Conservation (phyloP, 2,888 invertebrate species). For the Rutpela maculata region DNA sequence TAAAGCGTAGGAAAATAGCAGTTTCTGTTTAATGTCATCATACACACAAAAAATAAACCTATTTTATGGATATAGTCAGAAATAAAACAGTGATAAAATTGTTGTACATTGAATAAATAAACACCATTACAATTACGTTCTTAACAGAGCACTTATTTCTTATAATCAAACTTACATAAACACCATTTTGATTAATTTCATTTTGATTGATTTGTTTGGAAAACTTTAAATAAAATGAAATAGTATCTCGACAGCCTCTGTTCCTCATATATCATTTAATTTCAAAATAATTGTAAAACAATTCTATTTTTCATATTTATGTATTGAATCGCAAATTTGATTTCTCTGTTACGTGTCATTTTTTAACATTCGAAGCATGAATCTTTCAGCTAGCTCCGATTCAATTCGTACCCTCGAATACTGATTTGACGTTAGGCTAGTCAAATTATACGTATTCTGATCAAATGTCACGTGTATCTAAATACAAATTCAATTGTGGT, state of each 20-base stretch:
- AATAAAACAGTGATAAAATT: conserved; percentile 48
- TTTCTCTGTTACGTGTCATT: neutral
- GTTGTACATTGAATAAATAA: conserved; percentile 41
- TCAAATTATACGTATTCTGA: no score
- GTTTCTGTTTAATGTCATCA: conserved; percentile 32
- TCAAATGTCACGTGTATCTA: no score
- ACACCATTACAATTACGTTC: conserved; percentile 37
- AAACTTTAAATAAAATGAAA: conserved; percentile 36
- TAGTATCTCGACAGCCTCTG: conserved; percentile 39
- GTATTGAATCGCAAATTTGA: neutral
- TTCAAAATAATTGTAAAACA: conserved; percentile 13
- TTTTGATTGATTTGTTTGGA: conserved; percentile 47
- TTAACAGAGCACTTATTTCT: conserved; percentile 42
- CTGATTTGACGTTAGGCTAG: no score
- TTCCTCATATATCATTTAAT: conserved; percentile 24
- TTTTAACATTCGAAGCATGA: no score
- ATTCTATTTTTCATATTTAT: neutral
- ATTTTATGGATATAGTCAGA: conserved; percentile 39
- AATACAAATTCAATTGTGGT: no score
- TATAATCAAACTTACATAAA: conserved; percentile 42
- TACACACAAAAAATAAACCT: conserved; percentile 41
- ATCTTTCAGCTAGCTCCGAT: no score
- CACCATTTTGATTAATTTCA: conserved; percentile 44
- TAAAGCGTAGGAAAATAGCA: conserved; percentile 8
- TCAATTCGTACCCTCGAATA: no score